phyloP scores from a whole-genome alignment of 2,888 invertebrate genomes.

The Arenicola marina region DNA sequence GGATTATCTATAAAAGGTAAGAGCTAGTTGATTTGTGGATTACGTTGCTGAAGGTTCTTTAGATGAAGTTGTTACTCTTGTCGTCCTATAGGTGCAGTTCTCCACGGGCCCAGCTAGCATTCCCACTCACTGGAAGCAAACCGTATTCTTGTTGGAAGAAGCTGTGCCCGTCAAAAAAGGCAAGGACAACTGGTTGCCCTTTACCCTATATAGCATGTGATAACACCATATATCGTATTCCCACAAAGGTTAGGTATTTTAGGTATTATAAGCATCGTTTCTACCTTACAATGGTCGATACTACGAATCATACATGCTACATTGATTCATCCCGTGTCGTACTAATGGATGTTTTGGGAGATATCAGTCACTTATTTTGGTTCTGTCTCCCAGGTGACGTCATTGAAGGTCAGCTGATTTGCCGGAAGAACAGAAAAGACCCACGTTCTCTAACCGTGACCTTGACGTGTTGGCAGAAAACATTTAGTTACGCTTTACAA shows the following conservation, averaged over 20 bases:
- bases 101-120: constrained; percentile 68
- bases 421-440: not conserved
- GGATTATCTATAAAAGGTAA: not conserved
- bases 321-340: too few species aligned
- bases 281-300: too few species aligned
- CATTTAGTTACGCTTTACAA: not conserved
- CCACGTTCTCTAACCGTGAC: not conserved
- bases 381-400: not conserved
- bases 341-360: not conserved
- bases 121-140: constrained; percentile 77
- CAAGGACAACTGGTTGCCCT: constrained; percentile 28
- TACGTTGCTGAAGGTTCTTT: not conserved
- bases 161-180: constrained; percentile 68
- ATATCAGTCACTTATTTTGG: not conserved
- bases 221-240: not conserved
- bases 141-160: constrained; percentile 70
- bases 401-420: not conserved
- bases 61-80: not conserved
- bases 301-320: too few species aligned
- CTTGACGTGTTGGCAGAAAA: not conserved
- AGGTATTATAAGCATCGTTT: too few species aligned
- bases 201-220: not conserved
- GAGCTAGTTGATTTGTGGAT: not conserved
- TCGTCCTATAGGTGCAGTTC: constrained; percentile 34
- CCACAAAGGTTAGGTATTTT: too few species aligned